Base-by-base conservation (phyloP, 2,888 invertebrate genomes). In the Cephus nigrinus region DNA sequence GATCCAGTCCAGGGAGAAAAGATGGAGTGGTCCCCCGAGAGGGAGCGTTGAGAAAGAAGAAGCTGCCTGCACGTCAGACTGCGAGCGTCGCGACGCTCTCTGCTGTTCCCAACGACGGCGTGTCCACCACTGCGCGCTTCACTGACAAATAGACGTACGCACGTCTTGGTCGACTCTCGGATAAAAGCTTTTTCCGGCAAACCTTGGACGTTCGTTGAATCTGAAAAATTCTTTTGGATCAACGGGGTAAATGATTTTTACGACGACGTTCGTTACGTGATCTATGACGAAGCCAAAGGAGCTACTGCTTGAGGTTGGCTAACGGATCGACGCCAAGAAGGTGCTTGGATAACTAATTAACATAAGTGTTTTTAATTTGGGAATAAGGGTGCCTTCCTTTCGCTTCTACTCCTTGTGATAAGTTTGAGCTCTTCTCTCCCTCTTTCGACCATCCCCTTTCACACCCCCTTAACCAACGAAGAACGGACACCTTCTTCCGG, bases 101-200 rank as follows among this genome's bases (percentile, higher is more conserved):
- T 78, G 76, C 75, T 74, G 80, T 82, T 81, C 81, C 80, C 75
- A 9, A n/a, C 83, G 78, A 80, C 81, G 84, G 71, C 55, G 1
- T 15, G 71, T 71, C 31, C 31, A 12, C 71, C 31, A 79, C 83
- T 76, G 82, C 78, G 80, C 80, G 81, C 71, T 71, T 32, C 80
- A 40, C 79, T 89, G 89, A 89, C 89, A 89, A 89, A 89, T 89
- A 89, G 89, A 88, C 84, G 86, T 86, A 87, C 85, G 83, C 86
- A 82, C 84, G 84, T 68, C 68, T 71, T 55, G 11, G n/a, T 5
- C 75, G 68, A 74, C 73, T 34, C 34, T 80, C 78, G 84, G 85
- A 87, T 88, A 87, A 88, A 86, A 86, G 87, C 85, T 87, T 85
- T 86, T 83, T 86, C 82, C 84, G 82, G 83, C 75, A 77, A 87